Evolutionary conservation across 2,888 invertebrate genomes (phyloP), one percentile per base, ranked within the genome.

Genomic region (Temnothorax unifasciatus): DNA sequence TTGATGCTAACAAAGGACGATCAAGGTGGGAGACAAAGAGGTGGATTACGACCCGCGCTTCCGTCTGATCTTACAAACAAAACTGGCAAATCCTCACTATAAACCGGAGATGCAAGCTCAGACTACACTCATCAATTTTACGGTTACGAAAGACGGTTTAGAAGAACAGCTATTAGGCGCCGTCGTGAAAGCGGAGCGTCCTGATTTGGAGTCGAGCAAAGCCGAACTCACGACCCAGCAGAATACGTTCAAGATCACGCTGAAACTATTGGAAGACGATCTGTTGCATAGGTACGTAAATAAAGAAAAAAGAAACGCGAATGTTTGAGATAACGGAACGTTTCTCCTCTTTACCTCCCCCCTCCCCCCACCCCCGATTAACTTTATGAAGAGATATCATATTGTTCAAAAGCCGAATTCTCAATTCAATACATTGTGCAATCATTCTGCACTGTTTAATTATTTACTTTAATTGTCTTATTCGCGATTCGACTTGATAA

Each of bases 31-130:
- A 2, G 99, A 99, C 93, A 97, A 97, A 93, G 99, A 99, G 95
- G 97, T 99, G 44, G 99, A 99, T 94, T 99, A 97, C 94, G 97
- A 98, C 95, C 96, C 96, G 0, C 96, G 95, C 68, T 99, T 99
- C 95, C 96, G 97, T 13, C 95, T 99, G 5, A 97, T 99, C 87
- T 94, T 99, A 0, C 99, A 99, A 94, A 99, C 99, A 0, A 99
- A 99, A 95, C 95, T 99, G 85, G 98, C 98, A 0, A 99, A 99
- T 95, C 99, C 99, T 0, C 99, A 99, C 95, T 99, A 99, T 94
- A 98, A 99, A 93, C 99, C 99, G 0, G 99, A 99, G 95, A 98
- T 99, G 97, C 99, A 99, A 95, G 99, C 99, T 0, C 99, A 99
- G 95, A 98, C 98, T 9, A 99, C 99, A 0, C 96, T 99, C 21